Evolutionary conservation across 1,140 invertebrate genomes (phyloP).

Genomic region (Cydia amplana): DNA sequence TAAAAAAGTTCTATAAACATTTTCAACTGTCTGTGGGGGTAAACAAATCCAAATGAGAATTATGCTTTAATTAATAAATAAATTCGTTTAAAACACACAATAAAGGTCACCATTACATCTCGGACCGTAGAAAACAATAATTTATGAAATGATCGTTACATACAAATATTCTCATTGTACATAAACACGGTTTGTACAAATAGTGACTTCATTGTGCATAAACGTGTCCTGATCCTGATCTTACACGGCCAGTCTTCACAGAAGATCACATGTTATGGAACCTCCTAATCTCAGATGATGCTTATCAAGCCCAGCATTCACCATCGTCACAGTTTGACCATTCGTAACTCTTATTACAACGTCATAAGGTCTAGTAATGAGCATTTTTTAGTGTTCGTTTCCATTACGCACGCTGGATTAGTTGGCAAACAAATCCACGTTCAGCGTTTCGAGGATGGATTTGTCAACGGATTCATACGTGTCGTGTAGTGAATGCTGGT

Average conservation of each 20-base stretch:
- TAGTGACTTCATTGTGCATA: slow-evolving; percentile 74
- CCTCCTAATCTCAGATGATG: slow-evolving; percentile 49
- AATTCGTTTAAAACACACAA: slow-evolving; percentile 60
- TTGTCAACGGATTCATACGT: background rate
- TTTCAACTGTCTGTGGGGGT: slow-evolving; percentile 39
- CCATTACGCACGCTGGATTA: background rate
- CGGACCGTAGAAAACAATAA: slow-evolving; percentile 37
- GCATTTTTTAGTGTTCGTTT: background rate
- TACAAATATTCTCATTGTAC: slow-evolving; percentile 29
- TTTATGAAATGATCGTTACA: slow-evolving; percentile 36
- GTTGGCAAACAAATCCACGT: background rate
- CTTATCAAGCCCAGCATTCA: slow-evolving; percentile 20
- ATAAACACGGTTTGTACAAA: slow-evolving; percentile 67
- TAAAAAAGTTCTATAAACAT: slow-evolving; percentile 43
- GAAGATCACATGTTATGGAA: slow-evolving; percentile 60
- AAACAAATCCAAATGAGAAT: slow-evolving; percentile 43
- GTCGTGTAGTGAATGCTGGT: background rate
- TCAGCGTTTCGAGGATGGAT: background rate
- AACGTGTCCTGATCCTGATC: slow-evolving; percentile 47
- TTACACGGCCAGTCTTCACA: slow-evolving; percentile 63
- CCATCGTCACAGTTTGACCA: background rate
- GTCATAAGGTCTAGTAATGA: background rate
- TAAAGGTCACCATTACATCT: slow-evolving; percentile 77
- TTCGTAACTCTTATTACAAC: background rate
- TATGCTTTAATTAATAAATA: slow-evolving; percentile 55